Conservation (phyloP, 2,797 vertebrate genomes). For the Otus scops region DNA sequence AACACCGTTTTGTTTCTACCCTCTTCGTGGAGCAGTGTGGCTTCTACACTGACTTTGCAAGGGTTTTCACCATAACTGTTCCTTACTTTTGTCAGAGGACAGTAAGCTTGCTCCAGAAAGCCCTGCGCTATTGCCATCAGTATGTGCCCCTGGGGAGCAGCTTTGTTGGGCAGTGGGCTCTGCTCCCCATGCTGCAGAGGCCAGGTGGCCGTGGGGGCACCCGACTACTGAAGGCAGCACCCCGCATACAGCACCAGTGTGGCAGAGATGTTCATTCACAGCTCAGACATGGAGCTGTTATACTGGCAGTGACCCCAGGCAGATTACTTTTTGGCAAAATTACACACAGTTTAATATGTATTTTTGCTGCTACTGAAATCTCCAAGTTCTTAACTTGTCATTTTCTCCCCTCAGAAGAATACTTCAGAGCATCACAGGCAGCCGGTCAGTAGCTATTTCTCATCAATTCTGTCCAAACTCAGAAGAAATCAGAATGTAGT, state of each 20-base stretch:
- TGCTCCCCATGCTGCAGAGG: neutral
- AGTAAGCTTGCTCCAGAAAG: neutral
- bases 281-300: neutral
- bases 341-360: neutral
- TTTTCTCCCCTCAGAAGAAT: neutral
- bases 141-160: neutral
- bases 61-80: neutral
- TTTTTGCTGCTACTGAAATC: neutral
- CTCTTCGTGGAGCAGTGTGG: neutral
- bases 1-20: neutral
- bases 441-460: neutral
- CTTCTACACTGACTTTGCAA: neutral
- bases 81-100: neutral
- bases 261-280: neutral
- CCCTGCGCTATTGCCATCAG: fast-evolving
- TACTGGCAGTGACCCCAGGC: neutral
- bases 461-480: neutral
- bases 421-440: neutral
- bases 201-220: fast-evolving
- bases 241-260: fast-evolving
- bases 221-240: fast-evolving
- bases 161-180: neutral
- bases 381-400: neutral
- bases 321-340: neutral
- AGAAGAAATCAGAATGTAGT: neutral